Evolutionary conservation across 2,888 invertebrate genomes (phyloP).

Genomic region (Aleiodes leptofemur): DNA sequence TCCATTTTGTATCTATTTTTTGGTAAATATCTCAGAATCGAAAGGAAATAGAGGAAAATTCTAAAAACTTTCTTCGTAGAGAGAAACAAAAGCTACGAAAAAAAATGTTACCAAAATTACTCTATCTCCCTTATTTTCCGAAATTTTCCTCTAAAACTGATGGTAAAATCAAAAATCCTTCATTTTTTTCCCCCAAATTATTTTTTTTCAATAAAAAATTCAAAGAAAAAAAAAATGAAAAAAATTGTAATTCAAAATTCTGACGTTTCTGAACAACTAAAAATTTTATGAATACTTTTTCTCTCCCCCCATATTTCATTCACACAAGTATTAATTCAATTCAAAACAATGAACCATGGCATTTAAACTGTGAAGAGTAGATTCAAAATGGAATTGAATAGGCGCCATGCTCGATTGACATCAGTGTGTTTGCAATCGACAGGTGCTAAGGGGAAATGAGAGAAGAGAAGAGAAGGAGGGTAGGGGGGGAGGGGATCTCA

Average conservation of each 20-base stretch:
- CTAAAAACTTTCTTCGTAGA: no score
- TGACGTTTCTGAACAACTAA: no score
- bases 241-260: no score
- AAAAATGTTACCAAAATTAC: no score
- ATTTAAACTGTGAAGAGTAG: not conserved
- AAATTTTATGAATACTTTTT: not conserved
- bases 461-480: conserved; percentile 56
- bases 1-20: no score
- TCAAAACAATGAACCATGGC: conserved; percentile 11
- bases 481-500: not conserved
- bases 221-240: not conserved
- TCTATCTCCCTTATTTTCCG: no score
- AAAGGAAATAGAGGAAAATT: no score
- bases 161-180: no score
- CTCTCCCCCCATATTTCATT: not conserved
- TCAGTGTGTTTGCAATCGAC: conserved; percentile 68
- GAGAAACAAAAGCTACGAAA: no score
- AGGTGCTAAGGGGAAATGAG: conserved; percentile 57
- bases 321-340: conserved; percentile 14
- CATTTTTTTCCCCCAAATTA: no score
- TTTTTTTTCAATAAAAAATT: not conserved
- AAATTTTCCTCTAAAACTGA: no score
- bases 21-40: no score
- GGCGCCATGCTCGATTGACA: conserved; percentile 51
- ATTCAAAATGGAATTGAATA: conserved; percentile 46